Evolutionary conservation across 2,113 vertebrate species (phyloP), one percentile per base, ranked within the genome.

Genomic region (Prunella fulvescens): DNA sequence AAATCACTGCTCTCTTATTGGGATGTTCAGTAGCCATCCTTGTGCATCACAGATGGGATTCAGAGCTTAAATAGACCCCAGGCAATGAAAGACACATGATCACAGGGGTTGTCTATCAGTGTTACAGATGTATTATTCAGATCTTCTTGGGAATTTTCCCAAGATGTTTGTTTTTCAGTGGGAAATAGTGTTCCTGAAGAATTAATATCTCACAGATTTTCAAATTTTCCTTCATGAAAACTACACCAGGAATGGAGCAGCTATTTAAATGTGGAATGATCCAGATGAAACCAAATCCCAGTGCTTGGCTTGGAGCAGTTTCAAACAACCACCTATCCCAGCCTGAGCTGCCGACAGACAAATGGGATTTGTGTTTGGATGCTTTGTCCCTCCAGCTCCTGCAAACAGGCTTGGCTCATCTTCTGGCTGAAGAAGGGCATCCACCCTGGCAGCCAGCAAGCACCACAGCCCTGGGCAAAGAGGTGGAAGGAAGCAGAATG

Each of bases 291-390:
- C 47, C 39, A 50, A 78, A 81, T 23, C 31, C 35, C 12, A 28
- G 29, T 11, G 15, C 61, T 71, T 67, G 60, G 24, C 40, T 67
- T 60, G 40, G 69, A 86, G 42, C 44, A 53, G 19, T 51, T 83
- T 70, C 39, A 88, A 50, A 51, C 33, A 65, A 42, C 33, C 35
- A 35, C 24, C 66, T 44, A 17, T 67, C 60, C 65, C 64, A 40
- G 50, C 62, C 26, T 40, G 29, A 25, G 70, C 48, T 85, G 73
- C 53, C 0, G 0, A 58, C 53, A 53, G 39, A 57, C 0, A 0
- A 10, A 4, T 3, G 39, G 54, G 39, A 19, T 86, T 88, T 67
- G 2, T 13, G 33, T 56, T 73, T 6, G 6, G 40, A 14, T 10
- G 19, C 22, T 56, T 74, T 58, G 72, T 33, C 58, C 85, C 40